Base-by-base conservation (phyloP, 2,797 vertebrate genomes). In the Hippopotamyrus pictus region DNA sequence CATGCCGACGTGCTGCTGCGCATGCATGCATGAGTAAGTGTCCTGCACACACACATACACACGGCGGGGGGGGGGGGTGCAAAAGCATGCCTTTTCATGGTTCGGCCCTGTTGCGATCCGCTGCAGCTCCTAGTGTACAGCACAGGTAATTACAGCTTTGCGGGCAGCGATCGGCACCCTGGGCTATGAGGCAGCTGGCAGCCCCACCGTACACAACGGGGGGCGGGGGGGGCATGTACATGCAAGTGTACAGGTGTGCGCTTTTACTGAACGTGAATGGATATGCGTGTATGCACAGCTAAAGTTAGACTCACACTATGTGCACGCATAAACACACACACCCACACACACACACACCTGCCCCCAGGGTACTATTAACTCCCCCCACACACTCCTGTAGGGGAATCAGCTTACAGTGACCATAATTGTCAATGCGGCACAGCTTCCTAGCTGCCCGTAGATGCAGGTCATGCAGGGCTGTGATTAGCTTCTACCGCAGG, bases 101-200 rank as follows among this genome's bases (percentile, higher is more conserved):
- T 92, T 93, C 93, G 95, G 95, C 94, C 93, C 93, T 93, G 93
- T 95, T 94, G 95, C 95, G 94, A 94, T 94, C 93, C 94, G 93
- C 92, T 95, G 95, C 96, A 96, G 94, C 95, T 96, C 96, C 94
- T 94, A 95, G 95, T 96, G 95, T 95, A 95, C 93, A 92, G 96
- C 95, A 93, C 94, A 93, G 95, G 95, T 97, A 96, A 96, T 96
- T 96, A 96, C 93, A 96, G 95, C 91, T 92, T 94, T 92, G 92
- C 82, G 91, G 94, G 95, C 94, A 96, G 94, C 96, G 96, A 96
- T 95, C 92, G 94, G 94, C 94, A 95, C 94, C 95, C 95, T 95
- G 93, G 93, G 93, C 89, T 89, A 94, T 95, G 94, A 95, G 95
- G 95, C 94, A 94, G 92, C 94, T 96, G 96, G 95, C 95, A 93